Evolutionary conservation across 1,140 invertebrate species (phyloP).

Genomic region (Calliphora vicina): DNA sequence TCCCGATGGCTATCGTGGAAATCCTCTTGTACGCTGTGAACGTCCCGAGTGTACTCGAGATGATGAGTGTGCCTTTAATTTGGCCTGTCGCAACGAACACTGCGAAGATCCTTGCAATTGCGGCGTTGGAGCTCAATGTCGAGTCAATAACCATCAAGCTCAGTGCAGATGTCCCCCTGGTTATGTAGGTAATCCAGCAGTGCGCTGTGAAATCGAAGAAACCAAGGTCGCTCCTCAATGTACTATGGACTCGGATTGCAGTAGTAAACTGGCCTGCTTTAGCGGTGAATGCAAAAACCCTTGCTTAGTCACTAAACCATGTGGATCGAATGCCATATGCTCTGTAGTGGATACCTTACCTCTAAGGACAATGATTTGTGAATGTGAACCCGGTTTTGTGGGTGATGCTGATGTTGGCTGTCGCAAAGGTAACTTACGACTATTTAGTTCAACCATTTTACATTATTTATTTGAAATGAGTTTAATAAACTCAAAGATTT

Average conservation of each 20-base stretch:
- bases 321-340: conserved; percentile 81
- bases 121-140: conserved; percentile 75
- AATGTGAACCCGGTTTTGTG: conserved; percentile 80
- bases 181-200: conserved; percentile 79
- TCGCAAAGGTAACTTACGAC: conserved; percentile 70
- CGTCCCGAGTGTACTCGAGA: conserved; percentile 79
- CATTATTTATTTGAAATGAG: not conserved
- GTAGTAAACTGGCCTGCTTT: conserved; percentile 84
- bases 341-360: conserved; percentile 84
- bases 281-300: conserved; percentile 82
- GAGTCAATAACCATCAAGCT: conserved; percentile 78
- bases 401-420: conserved; percentile 87
- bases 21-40: conserved; percentile 78
- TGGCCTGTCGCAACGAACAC: conserved; percentile 77
- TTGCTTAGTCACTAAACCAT: conserved; percentile 80
- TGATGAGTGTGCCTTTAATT: conserved; percentile 76
- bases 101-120: conserved; percentile 85
- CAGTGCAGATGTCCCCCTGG: conserved; percentile 84
- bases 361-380: conserved; percentile 85
- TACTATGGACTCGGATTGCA: conserved; percentile 82
- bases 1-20: conserved; percentile 75
- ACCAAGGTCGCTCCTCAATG: conserved; percentile 73
- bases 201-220: conserved; percentile 70
- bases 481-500: not conserved
- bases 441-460: not conserved